These are phyloP conservation scores for Thamnophis elegans DNA, from an alignment of 2,797 vertebrate species.

Conservation along the genomic window DNA sequence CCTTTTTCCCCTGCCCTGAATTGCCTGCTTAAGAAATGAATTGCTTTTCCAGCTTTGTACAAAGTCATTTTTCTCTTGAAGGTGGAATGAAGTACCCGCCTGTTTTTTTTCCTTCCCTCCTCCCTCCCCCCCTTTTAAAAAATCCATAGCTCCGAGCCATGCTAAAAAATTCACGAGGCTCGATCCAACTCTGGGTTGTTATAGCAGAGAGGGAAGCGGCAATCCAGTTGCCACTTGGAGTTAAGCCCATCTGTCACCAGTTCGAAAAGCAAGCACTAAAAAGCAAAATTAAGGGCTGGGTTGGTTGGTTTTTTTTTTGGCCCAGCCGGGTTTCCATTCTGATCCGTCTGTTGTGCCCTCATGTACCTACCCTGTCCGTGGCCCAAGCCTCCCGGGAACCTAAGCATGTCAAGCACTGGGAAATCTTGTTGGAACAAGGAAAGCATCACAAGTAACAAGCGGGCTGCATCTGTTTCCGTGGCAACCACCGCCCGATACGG, in stretches of 20 bases:
- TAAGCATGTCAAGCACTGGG: neutral
- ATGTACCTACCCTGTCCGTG: too few species aligned
- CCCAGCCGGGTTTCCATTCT: neutral
- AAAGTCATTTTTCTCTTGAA: conserved; percentile 33
- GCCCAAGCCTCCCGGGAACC: neutral
- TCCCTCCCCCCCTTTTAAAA: neutral
- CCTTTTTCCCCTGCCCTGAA: neutral
- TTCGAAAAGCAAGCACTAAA: neutral
- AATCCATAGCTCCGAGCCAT: conserved; percentile 33
- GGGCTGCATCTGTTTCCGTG: neutral
- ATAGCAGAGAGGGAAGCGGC: neutral
- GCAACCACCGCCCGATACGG: neutral
- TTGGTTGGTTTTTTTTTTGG: too few species aligned
- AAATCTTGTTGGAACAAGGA: neutral
- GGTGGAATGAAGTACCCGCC: conserved; percentile 14
- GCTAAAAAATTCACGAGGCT: conserved; percentile 29
- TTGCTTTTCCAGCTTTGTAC: conserved; percentile 25
- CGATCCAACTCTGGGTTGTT: conserved; percentile 41
- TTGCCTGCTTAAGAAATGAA: conserved; percentile 25
- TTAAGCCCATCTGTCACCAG: neutral
- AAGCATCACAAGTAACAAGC: neutral
- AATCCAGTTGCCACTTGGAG: neutral
- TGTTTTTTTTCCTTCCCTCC: neutral
- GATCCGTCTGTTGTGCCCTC: neutral
- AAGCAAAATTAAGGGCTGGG: neutral